Conservation (phyloP, 2,113 vertebrate genomes). For the Merops nubicus region DNA sequence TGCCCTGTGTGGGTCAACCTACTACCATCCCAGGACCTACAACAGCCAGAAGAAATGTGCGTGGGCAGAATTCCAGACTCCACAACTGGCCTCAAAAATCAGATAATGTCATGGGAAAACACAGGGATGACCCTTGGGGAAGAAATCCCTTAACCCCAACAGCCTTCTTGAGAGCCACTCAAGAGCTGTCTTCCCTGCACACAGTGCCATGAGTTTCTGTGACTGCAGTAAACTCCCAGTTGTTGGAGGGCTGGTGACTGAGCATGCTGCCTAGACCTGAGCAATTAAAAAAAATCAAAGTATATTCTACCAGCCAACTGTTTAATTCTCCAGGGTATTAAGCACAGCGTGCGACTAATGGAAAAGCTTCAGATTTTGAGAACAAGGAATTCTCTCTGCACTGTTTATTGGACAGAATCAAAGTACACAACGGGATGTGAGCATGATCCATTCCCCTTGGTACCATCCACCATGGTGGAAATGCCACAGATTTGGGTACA, state of each 20-base stretch:
- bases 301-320: not conserved
- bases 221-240: not conserved
- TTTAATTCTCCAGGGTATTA: not conserved
- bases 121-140: not conserved
- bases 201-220: not conserved
- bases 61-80: constrained; percentile 33
- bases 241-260: not conserved
- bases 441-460: accelerated
- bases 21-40: not conserved
- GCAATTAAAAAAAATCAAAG: not conserved
- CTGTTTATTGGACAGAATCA: not conserved
- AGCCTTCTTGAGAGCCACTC: not conserved
- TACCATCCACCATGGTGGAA: not conserved
- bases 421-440: not conserved
- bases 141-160: not conserved
- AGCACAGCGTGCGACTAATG: not conserved
- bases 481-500: not conserved
- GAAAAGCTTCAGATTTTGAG: not conserved
- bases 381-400: not conserved
- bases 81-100: constrained; percentile 20
- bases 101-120: constrained; percentile 60
- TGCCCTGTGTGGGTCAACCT: not conserved
- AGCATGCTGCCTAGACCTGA: not conserved
- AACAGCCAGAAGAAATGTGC: constrained; percentile 28
- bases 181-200: not conserved